Percentiles rank a stretch among this genome's conserved stretches.
Conservation (phyloP, 2,888 invertebrate species). For the Xestia ashworthii region DNA sequence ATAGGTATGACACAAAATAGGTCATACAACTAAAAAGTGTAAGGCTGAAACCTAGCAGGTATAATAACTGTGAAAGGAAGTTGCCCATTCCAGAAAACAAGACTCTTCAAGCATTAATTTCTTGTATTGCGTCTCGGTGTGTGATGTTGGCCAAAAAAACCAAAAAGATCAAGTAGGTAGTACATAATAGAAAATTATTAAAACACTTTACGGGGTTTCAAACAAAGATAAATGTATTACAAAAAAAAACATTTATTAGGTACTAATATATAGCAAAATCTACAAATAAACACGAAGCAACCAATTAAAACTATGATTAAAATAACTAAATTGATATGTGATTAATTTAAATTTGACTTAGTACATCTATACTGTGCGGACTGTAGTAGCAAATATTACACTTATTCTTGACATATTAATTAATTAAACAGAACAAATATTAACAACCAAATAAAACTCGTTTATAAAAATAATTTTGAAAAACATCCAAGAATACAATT, state of each 20-base stretch:
- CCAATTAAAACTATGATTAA: slow-evolving; percentile 86
- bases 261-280: slow-evolving; percentile 84
- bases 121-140: background rate
- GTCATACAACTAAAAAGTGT: too few relatives aligned
- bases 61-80: background rate
- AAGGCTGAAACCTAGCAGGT: background rate
- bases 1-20: too few relatives aligned
- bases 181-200: background rate
- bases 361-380: slow-evolving; percentile 81
- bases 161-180: background rate
- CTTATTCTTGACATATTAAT: slow-evolving; percentile 68
- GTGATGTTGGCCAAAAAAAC: background rate
- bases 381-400: slow-evolving; percentile 70
- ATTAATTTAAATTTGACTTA: slow-evolving; percentile 87
- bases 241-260: slow-evolving; percentile 89
- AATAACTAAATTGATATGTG: slow-evolving; percentile 87
- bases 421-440: slow-evolving; percentile 73
- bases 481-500: slow-evolving; percentile 79
- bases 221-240: slow-evolving; percentile 65
- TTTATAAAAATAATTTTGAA: slow-evolving; percentile 87
- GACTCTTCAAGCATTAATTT: background rate
- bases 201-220: slow-evolving; percentile 3
- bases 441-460: slow-evolving; percentile 84
- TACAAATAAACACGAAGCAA: slow-evolving; percentile 88
- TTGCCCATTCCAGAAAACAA: background rate